Percentiles rank a stretch among this genome's conserved stretches.
These are phyloP conservation scores for Chrysaora quinquecirrha DNA, from an alignment of 30 jellyfish, hydroid and myxozoan genomes.

Conservation along the genomic window DNA sequence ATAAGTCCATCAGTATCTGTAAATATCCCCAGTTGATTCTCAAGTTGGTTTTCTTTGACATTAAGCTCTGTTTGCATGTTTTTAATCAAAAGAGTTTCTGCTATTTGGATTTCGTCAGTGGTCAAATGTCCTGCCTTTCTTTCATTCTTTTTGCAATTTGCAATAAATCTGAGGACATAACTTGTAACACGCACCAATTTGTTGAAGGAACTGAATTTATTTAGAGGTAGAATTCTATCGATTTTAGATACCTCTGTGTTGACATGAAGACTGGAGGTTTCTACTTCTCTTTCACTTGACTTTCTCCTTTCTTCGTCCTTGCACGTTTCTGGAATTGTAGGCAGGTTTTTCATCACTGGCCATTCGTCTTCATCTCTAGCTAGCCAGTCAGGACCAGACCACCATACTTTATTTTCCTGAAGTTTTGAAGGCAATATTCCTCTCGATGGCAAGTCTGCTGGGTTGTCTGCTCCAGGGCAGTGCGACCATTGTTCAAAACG, in stretches of 20 bases:
- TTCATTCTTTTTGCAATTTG: not conserved
- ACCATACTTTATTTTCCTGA: not conserved
- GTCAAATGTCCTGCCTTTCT: conserved; percentile 3
- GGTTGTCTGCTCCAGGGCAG: too few relatives aligned
- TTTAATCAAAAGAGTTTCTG: conserved; percentile 2
- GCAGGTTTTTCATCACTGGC: not conserved
- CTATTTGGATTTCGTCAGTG: conserved; percentile 1
- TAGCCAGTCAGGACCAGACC: conserved; percentile 26
- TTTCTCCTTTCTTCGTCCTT: conserved; percentile 1
- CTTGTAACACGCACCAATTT: conserved; percentile 13
- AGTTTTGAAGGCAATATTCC: not conserved
- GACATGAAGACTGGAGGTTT: not conserved
- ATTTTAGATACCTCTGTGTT: not conserved
- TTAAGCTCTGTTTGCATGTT: conserved; percentile 1
- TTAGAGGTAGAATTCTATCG: not conserved
- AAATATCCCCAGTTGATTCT: conserved; percentile 15
- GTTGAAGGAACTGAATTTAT: conserved; percentile 16
- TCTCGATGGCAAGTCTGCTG: conserved; percentile 57
- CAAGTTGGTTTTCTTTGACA: not conserved
- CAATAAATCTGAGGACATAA: conserved; percentile 23
- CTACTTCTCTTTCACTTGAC: not conserved
- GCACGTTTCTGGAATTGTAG: not conserved
- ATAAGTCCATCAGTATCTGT: conserved; percentile 16
- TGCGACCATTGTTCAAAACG: conserved; percentile 23
- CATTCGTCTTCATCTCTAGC: not conserved